Evolutionary conservation across 2,888 invertebrate species (phyloP), one percentile per base, ranked within the genome.

Genomic region (Salticus scenicus): DNA sequence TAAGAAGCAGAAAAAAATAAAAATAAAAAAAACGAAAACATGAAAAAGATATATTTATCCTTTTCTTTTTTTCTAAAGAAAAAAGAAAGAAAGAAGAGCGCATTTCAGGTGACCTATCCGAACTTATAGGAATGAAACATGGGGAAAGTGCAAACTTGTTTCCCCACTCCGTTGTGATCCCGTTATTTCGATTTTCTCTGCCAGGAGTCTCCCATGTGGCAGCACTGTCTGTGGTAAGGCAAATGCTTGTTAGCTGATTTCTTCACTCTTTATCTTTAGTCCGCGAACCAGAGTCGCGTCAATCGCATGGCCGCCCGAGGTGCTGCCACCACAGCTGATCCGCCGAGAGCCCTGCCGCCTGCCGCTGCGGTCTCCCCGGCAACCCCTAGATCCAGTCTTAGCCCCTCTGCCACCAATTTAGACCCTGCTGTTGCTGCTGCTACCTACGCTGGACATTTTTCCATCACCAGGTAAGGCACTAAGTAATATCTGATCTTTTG

Each of bases 261-360:
- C 2, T 8, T 37, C 74, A 7, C 20, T 33, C 63, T n/a, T n/a
- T n/a, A n/a, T n/a, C n/a, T n/a, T n/a, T n/a, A 24, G 57, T 57
- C 57, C 57, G 57, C 24, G 57, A 57, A 24, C 64, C 79, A 71
- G 75, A 67, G 72, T 66, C 57, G 69, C 76, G 72, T 42, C 27
- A 24, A 51, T 70, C 75, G 76, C 76, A 87, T 87, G 87, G 87
- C 87, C 64, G 81, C 81, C 77, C 85, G 85, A 71, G 85, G 85
- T 79, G 84, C 75, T 24, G 47, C 47, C 47, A 70, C 77, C 47
- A n/a, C n/a, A n/a, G 63, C 73, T 73, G 80, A 82, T 57, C 66
- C 83, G 77, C 79, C 81, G 63, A 84, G 78, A 84, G 84, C 78
- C 31, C 85, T 72, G 81, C 77, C 87, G 51, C 74, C 78, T 8